These are phyloP conservation scores for Anaspis maculata DNA, from an alignment of 2,888 invertebrate species.

Conservation along the genomic window DNA sequence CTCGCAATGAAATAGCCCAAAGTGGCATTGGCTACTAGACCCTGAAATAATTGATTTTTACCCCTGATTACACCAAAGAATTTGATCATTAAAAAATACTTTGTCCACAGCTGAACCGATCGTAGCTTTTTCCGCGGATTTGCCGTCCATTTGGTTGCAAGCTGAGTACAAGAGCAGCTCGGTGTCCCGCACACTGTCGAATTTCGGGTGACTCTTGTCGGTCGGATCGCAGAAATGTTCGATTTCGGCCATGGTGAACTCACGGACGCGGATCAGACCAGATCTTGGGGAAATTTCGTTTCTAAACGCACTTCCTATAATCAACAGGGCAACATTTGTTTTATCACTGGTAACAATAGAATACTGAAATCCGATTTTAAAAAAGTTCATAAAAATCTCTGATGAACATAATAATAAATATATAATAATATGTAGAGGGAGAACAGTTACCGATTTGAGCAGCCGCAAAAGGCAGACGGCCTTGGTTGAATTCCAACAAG, in stretches of 20 bases:
- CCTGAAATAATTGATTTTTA: slow-evolving; percentile 42
- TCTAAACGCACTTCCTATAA: slow-evolving; percentile 78
- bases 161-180: slow-evolving; percentile 85
- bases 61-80: too few relatives aligned
- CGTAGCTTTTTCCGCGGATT: slow-evolving; percentile 63
- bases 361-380: too few relatives aligned
- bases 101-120: slow-evolving; percentile 84
- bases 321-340: background rate
- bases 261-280: slow-evolving; percentile 89
- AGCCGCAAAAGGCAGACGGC: slow-evolving; percentile 92
- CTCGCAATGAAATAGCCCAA: slow-evolving; percentile 97
- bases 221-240: slow-evolving; percentile 97
- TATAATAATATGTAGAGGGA: slow-evolving; percentile 1
- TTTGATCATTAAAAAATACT: too few relatives aligned
- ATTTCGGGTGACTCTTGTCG: slow-evolving; percentile 85
- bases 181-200: slow-evolving; percentile 65
- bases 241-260: slow-evolving; percentile 99
- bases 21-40: slow-evolving; percentile 92
- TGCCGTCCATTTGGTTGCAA: slow-evolving; percentile 96
- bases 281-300: slow-evolving; percentile 99
- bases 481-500: slow-evolving; percentile 94
- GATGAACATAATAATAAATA: too few relatives aligned
- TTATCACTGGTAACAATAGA: too few relatives aligned
- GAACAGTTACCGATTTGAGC: slow-evolving; percentile 81
- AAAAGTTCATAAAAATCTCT: too few relatives aligned